Evolutionary conservation across 2,888 invertebrate species (phyloP).

Genomic region (Anodontia alba): DNA sequence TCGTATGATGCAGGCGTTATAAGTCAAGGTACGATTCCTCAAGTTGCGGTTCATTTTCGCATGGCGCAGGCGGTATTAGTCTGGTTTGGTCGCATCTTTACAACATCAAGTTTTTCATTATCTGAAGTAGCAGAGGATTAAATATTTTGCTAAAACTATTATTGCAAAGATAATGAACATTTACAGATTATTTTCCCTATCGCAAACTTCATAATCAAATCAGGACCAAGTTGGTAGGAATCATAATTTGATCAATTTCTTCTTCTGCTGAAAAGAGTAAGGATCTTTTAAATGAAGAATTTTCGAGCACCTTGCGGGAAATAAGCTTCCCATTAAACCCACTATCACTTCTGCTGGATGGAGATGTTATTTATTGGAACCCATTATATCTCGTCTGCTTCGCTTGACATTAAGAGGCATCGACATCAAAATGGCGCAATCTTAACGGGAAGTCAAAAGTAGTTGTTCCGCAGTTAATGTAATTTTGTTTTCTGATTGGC

Average conservation of each 20-base stretch:
- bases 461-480: slow-evolving; percentile 17
- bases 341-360: slow-evolving; percentile 54
- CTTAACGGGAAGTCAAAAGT: slow-evolving; percentile 19
- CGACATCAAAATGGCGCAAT: slow-evolving; percentile 18
- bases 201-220: slow-evolving; percentile 18
- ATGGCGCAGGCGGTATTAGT: no score
- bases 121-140: slow-evolving; percentile 18
- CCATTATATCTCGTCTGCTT: slow-evolving; percentile 18
- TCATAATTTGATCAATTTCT: slow-evolving; percentile 20
- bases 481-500: slow-evolving; percentile 15
- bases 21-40: no score
- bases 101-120: slow-evolving; percentile 7
- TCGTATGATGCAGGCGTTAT: no score
- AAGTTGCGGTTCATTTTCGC: no score
- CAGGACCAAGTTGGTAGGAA: neutral
- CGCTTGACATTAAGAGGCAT: slow-evolving; percentile 21
- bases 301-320: slow-evolving; percentile 53
- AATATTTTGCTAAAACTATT: slow-evolving; percentile 16
- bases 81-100: neutral
- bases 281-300: slow-evolving; percentile 52
- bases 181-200: slow-evolving; percentile 20
- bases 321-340: slow-evolving; percentile 57
- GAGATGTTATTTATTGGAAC: slow-evolving; percentile 55
- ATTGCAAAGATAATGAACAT: slow-evolving; percentile 20
- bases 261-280: slow-evolving; percentile 8